Percentiles rank a stretch among this genome's conserved stretches.
These are phyloP conservation scores for Caenorhabditis plicata DNA, from an alignment of 2,888 invertebrate genomes.

Conservation along the genomic window DNA sequence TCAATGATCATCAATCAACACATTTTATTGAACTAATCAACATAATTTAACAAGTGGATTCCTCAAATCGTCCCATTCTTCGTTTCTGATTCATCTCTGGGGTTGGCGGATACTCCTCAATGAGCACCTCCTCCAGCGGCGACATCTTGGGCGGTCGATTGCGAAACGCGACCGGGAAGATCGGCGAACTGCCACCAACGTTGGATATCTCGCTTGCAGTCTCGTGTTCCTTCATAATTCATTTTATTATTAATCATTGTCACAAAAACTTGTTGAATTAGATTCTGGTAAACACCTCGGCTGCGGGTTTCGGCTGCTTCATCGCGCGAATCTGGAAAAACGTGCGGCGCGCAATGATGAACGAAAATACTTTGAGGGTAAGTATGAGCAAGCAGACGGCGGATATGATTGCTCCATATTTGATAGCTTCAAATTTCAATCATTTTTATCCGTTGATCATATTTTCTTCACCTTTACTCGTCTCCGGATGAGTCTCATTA, in stretches of 20 bases:
- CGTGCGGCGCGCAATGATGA: constrained; percentile 26
- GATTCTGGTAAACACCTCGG: neutral
- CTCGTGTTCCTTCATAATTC: constrained; percentile 5
- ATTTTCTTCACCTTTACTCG: constrained; percentile 27
- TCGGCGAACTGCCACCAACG: constrained; percentile 22
- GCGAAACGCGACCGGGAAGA: constrained; percentile 21
- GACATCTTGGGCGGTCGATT: constrained; percentile 28
- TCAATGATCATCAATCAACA: too few relatives aligned
- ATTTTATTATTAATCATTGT: constrained; percentile 4
- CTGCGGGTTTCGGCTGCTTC: constrained; percentile 7
- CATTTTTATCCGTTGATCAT: neutral
- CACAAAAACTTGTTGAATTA: neutral
- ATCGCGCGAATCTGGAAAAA: constrained; percentile 30
- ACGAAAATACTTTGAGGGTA: constrained; percentile 30
- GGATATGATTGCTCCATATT: constrained; percentile 35
- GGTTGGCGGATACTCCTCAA: constrained; percentile 26
- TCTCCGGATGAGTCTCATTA: constrained; percentile 44
- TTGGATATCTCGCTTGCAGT: constrained; percentile 32
- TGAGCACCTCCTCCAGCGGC: constrained; percentile 18
- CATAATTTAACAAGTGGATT: constrained; percentile 10
- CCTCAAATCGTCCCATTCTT: constrained; percentile 13
- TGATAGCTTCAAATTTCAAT: constrained; percentile 36
- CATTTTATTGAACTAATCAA: neutral
- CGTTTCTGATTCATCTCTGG: too few relatives aligned
- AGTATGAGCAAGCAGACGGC: constrained; percentile 34